Conservation (phyloP, 2,888 invertebrate species). For the Pocota personata region DNA sequence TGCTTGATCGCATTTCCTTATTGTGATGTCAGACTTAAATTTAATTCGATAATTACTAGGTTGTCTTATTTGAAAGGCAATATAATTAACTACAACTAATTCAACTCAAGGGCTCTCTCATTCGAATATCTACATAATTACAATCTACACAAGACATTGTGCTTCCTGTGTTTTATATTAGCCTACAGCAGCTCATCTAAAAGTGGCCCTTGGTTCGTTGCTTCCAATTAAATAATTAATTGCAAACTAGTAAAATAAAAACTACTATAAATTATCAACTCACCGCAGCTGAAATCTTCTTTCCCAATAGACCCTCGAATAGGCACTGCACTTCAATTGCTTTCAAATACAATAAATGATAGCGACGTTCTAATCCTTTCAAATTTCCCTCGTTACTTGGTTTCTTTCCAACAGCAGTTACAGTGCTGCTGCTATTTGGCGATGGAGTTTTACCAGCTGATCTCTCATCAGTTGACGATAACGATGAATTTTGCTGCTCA, state of each 20-base stretch:
- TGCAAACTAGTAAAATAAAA: neutral
- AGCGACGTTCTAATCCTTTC: conserved; percentile 91
- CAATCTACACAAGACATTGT: neutral
- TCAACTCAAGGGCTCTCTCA: neutral
- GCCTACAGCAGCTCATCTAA: neutral
- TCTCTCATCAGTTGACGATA: conserved; percentile 77
- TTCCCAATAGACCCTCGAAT: conserved; percentile 90
- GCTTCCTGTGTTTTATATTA: neutral
- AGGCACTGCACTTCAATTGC: conserved; percentile 97
- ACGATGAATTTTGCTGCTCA: conserved; percentile 76
- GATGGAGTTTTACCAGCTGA: conserved; percentile 75
- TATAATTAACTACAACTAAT: neutral
- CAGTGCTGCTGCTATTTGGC: conserved; percentile 76
- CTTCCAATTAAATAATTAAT: neutral
- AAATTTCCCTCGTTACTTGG: conserved; percentile 80
- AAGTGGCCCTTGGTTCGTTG: neutral
- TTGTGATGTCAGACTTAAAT: neutral
- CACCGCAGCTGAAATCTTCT: conserved; percentile 86
- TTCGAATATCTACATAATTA: neutral
- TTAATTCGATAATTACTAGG: too few species aligned
- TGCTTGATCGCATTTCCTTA: neutral
- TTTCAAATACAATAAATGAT: conserved; percentile 94
- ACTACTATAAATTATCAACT: conserved; percentile 77
- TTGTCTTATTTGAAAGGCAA: too few species aligned
- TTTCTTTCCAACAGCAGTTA: conserved; percentile 70